Base-by-base conservation (phyloP, 2,888 invertebrate genomes). In the Phlogophora meticulosa region DNA sequence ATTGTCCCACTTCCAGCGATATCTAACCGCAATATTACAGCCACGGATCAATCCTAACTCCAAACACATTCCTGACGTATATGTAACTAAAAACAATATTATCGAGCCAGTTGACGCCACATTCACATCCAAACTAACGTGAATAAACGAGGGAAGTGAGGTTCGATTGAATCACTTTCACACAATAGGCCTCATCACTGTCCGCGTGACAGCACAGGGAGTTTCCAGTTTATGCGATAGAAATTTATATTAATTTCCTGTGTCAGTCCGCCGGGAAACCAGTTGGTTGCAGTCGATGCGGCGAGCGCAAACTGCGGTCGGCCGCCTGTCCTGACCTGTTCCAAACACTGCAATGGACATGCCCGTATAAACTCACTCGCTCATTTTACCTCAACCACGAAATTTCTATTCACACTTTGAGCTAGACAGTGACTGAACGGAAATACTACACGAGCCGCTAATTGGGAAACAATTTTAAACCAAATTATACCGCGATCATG, bases 221-320 rank as follows among this genome's bases (percentile, higher is more conserved):
- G 82, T 90, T 91, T 84, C 85, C 86, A 92, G 92, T 92, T 91
- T 91, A 91, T 92, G 93, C 91, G 90, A 93, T 92, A 90, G 90
- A 92, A 93, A 94, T 94, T 94, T 93, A 93, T 94, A 94, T 94
- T 94, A 93, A 94, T 94, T 94, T 94, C 93, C 94, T 93, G 92
- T 92, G 91, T 90, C 88, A 89, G 88, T 87, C 87, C 76, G 86
- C 71, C 82, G 86, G 90, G 85, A 87, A 88, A 86, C 85, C 92
- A 92, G 93, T 91, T 93, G 89, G 93, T 85, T 88, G 89, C 91
- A 92, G 90, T 91, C 87, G 87, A 90, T 90, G 92, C 85, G 90
- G 90, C 88, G 75, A 87, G 85, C 87, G 88, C 90, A 90, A 92
- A 91, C 89, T 93, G 93, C 91, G 94, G 92, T 93, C 87, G 81